Conservation (phyloP, 2,797 vertebrate species). For the Micropoecilia bifurca region DNA sequence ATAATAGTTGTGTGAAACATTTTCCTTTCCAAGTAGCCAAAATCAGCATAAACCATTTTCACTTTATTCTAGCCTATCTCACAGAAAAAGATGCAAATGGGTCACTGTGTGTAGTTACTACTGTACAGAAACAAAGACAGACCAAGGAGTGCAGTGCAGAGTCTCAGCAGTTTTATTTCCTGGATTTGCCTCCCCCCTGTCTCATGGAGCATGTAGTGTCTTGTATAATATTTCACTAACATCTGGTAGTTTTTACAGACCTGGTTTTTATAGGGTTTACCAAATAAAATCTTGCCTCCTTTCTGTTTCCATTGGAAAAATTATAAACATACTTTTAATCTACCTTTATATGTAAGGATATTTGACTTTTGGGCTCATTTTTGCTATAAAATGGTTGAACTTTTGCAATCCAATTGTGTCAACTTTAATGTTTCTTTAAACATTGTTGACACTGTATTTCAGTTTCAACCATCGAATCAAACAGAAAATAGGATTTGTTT, state of each 20-base stretch:
- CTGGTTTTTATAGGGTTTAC: conserved; percentile 61
- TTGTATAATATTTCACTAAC: conserved; percentile 76
- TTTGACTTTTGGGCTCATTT: conserved; percentile 12
- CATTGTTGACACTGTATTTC: background rate
- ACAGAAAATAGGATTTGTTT: conserved; percentile 21
- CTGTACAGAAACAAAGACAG: conserved; percentile 61
- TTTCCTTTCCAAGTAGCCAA: conserved; percentile 36
- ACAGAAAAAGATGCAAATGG: conserved; percentile 53
- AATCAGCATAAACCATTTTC: conserved; percentile 58
- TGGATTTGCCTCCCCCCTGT: conserved; percentile 63
- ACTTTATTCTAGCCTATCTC: conserved; percentile 55
- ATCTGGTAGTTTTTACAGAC: conserved; percentile 78
- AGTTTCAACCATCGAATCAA: conserved; percentile 23
- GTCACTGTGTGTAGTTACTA: conserved; percentile 65
- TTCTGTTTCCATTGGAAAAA: conserved; percentile 30
- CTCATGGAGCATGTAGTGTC: conserved; percentile 66
- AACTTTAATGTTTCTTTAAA: conserved; percentile 2
- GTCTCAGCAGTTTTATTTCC: conserved; percentile 75
- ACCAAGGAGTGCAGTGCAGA: conserved; percentile 48
- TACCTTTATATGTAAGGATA: conserved; percentile 10
- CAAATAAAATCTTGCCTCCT: conserved; percentile 46
- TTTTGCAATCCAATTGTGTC: conserved; percentile 11
- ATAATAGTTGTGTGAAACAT: conserved; percentile 23
- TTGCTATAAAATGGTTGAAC: background rate
- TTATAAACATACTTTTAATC: conserved; percentile 17